Evolutionary conservation across 1,140 invertebrate genomes (phyloP), one percentile per base, ranked within the genome.

Genomic region (Drosophila tristis): DNA sequence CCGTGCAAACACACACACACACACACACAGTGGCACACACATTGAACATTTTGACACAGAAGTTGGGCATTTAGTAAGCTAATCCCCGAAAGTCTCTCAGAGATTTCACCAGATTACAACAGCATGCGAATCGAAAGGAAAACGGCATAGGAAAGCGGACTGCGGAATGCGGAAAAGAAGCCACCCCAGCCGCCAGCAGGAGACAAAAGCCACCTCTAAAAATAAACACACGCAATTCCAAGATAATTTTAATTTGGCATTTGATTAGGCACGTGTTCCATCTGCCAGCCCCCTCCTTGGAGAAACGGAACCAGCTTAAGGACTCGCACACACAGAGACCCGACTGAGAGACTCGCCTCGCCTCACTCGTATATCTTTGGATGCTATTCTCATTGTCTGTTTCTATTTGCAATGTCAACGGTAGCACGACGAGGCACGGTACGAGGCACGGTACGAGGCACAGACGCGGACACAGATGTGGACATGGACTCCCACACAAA

Each of bases 161-260:
- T 20, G 20, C 20, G 23, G 23, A 25, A 25, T 4, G 23, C 23
- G 23, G 23, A 3, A 25, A 4, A 25, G 23, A 25, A 25, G 4
- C 1, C 23, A 2, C 1, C 44, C 44, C 50, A 55, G 72, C 45
- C 47, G 25, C 9, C 65, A n/a, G 15, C 26, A 39, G 60, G 56
- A 70, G 45, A 49, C 55, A 31, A 4, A 31, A 31, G 29, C 15
- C 31, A 53, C 42, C 62, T 25, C 81, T 78, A 74, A 81, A 87
- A 86, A 78, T 75, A 87, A 86, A 78, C 71, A 57, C 16, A 49
- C 49, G 26, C 9, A 31, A 57, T 65, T 54, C 67, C 53, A 53
- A 87, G 81, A 86, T 86, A 73, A 78, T 78, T 86, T 87, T 87
- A 78, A 78, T 86, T 77, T 80, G 68, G 82, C 82, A 75, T 82